A percentile compares a stretch with the other conserved stretches of the same genome.
Evolutionary conservation across 2,797 vertebrate genomes (phyloP).

Genomic region (Spinus olivaceus): DNA sequence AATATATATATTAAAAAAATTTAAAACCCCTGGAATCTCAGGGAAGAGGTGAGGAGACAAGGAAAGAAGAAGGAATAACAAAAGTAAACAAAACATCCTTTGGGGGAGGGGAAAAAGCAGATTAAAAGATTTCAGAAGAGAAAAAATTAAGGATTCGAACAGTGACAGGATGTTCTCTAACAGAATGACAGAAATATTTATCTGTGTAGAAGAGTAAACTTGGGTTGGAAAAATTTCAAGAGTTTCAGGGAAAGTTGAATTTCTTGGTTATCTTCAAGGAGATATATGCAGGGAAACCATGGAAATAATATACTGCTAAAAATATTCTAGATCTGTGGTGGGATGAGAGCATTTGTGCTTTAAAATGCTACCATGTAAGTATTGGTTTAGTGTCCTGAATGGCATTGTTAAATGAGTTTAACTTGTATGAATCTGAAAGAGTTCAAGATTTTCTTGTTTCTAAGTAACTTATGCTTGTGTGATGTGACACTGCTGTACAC

Average conservation of each 20-base stretch:
- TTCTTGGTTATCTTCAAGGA: neutral
- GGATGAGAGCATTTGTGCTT: neutral
- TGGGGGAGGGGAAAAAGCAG: neutral
- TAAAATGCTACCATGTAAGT: neutral
- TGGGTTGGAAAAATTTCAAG: neutral
- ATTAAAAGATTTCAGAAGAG: neutral
- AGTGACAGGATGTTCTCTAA: neutral
- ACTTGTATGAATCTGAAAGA: neutral
- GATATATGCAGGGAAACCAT: neutral
- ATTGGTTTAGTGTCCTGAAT: neutral
- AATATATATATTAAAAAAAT: neutral
- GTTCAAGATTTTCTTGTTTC: neutral
- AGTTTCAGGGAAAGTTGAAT: neutral
- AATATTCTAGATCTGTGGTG: neutral
- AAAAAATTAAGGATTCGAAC: neutral
- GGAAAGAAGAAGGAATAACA: neutral
- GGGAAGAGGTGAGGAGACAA: neutral
- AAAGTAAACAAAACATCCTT: neutral
- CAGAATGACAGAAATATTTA: neutral
- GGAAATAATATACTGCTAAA: neutral
- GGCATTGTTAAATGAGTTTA: neutral
- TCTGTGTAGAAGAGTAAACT: neutral
- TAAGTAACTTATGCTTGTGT: neutral
- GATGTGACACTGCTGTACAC: neutral
- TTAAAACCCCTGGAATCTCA: neutral